Evolutionary conservation across 2,113 vertebrate species (phyloP), one percentile per base, ranked within the genome.

Genomic region (Ptilonorhynchus violaceus): DNA sequence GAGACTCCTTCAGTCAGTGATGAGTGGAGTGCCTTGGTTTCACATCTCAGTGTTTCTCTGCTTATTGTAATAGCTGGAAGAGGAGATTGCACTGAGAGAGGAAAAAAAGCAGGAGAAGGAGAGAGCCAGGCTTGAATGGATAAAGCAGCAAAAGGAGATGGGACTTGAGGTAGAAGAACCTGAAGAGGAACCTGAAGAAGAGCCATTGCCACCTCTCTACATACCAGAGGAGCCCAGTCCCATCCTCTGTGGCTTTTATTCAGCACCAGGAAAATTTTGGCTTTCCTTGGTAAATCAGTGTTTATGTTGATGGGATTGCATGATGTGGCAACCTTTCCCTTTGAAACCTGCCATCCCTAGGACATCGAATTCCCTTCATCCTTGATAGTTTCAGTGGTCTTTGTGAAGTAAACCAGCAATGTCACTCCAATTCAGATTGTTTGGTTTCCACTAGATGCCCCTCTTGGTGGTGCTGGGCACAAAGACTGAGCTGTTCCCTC

Each of bases 201-300:
- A 98, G 22, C 98, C 98, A 33, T 92, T 99, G 41, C 98, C 99
- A 4, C 20, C 97, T 30, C 83, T 99, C 58, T 98, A 98, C 70
- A 86, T 98, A 50, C 99, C 99, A 19, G 83, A 98, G 20, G 97
- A 97, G 17, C 98, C 99, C 46, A 99, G 99, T 96, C 98, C 98
- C 18, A 97, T 99, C 49, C 98, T 98, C 59, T 99, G 99, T 88
- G 99, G 99, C 25, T 99, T 99, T 98, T 99, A 99, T 94, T 99
- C 99, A 56, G 74, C 81, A 59, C 98, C 99, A 42, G 98, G 98
- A 59, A 98, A 97, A 79, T 99, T 99, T 97, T 99, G 99, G 99
- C 97, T 99, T 55, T 99, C 99, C n/a, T 89, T 99, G 99, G 99
- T 99, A 98, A 95, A 95, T 88, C 59, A 63, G 13, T 73, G 89